A percentile compares a stretch with the other conserved stretches of the same genome.
These are phyloP conservation scores for Dascyllus trimaculatus DNA, from an alignment of 2,113 vertebrate genomes.

Conservation along the genomic window DNA sequence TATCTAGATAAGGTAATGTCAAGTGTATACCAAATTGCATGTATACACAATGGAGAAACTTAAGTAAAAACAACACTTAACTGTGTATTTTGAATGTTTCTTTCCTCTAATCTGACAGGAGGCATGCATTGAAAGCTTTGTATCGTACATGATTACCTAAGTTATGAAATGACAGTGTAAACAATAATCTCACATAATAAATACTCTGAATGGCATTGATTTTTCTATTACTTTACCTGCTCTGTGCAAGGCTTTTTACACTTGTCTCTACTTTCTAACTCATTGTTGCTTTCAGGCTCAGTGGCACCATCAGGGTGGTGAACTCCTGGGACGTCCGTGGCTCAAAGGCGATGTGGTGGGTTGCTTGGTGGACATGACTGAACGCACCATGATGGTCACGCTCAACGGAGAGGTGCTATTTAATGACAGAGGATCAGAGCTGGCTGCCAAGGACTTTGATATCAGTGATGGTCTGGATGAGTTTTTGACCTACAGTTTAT, in stretches of 20 bases:
- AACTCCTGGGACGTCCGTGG: conserved; percentile 92
- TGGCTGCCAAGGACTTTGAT: conserved; percentile 93
- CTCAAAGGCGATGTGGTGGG: conserved; percentile 92
- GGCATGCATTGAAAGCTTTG: too few relatives aligned
- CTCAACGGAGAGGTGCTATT: conserved; percentile 94
- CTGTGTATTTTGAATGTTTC: too few relatives aligned
- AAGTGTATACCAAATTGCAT: too few relatives aligned
- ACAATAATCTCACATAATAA: neutral
- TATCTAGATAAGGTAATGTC: too few relatives aligned
- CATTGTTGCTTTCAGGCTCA: conserved; percentile 84
- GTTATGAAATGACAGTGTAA: neutral
- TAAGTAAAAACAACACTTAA: too few relatives aligned
- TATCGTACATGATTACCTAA: neutral
- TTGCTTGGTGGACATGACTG: conserved; percentile 92
- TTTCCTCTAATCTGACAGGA: too few relatives aligned
- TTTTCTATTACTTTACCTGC: neutral
- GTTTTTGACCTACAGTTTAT: conserved; percentile 17
- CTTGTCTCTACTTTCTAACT: neutral
- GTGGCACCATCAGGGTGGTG: conserved; percentile 92
- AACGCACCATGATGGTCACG: conserved; percentile 93
- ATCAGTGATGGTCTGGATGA: conserved; percentile 86
- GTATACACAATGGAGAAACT: too few relatives aligned
- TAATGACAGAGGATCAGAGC: conserved; percentile 92
- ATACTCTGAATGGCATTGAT: neutral
- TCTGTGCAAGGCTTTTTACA: neutral